phyloP scores from a whole-genome alignment of 92 coral and sea anemone genomes.

The Epizoanthus stellaris region DNA sequence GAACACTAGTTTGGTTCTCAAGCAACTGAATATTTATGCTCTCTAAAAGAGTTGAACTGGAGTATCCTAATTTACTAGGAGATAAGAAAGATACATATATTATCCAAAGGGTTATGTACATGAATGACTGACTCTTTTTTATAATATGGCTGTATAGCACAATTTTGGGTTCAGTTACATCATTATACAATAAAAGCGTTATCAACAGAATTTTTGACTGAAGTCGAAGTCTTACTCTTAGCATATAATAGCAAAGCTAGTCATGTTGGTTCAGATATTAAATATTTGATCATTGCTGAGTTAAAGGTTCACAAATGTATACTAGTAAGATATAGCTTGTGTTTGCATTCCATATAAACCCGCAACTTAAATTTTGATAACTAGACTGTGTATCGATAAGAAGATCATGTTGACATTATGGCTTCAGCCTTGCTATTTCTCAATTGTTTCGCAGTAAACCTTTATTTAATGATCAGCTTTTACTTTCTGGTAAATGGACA shows the following conservation, averaged over 20 bases:
- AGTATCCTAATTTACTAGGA: slow-evolving; percentile 21
- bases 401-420: too few relatives aligned
- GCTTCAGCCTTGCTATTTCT: too few relatives aligned
- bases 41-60: not conserved
- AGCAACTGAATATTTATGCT: slow-evolving; percentile 2
- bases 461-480: not conserved
- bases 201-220: not conserved
- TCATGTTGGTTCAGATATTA: not conserved
- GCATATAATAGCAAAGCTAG: not conserved
- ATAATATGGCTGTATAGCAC: not conserved
- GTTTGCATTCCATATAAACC: not conserved
- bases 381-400: too few relatives aligned
- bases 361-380: too few relatives aligned
- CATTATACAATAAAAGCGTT: not conserved
- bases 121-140: not conserved
- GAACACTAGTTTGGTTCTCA: not conserved
- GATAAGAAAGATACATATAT: not conserved
- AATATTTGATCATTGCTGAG: not conserved
- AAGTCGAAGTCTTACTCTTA: not conserved
- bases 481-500: not conserved
- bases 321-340: not conserved
- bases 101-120: not conserved
- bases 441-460: not conserved
- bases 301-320: not conserved
- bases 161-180: not conserved